Evolutionary conservation across 2,113 vertebrate species (phyloP).

Genomic region (Blennius ocellaris): DNA sequence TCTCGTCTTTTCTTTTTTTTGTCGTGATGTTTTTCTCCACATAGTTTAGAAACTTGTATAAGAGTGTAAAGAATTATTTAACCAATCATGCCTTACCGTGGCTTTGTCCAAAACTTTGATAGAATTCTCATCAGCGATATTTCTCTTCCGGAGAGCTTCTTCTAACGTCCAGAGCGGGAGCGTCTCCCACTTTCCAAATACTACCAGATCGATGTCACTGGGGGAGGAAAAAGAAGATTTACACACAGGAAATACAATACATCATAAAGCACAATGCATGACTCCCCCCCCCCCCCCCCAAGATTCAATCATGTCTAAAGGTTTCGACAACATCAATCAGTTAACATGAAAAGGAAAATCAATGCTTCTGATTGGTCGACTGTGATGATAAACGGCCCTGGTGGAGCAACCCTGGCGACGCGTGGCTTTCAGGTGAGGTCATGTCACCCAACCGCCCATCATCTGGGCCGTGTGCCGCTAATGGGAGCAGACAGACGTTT

Average conservation of each 20-base stretch:
- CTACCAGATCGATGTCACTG: slow-evolving; percentile 97
- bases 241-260: not conserved
- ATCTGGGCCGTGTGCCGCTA: not conserved
- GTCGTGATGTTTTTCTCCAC: too few species aligned
- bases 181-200: slow-evolving; percentile 97
- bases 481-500: not conserved
- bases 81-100: slow-evolving; percentile 83
- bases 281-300: too few species aligned
- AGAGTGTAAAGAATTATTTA: too few species aligned
- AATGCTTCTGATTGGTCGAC: not conserved
- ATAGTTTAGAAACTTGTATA: too few species aligned
- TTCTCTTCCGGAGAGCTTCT: slow-evolving; percentile 94
- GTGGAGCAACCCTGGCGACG: not conserved
- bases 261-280: not conserved
- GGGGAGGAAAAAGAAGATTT: not conserved
- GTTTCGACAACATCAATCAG: not conserved
- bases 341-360: not conserved
- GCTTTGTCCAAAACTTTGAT: slow-evolving; percentile 98
- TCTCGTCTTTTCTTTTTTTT: too few species aligned
- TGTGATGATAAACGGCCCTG: not conserved
- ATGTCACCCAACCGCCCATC: not conserved
- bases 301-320: too few species aligned
- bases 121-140: slow-evolving; percentile 94
- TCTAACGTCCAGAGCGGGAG: slow-evolving; percentile 97
- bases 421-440: too few species aligned